Percentiles rank a stretch among this genome's conserved stretches.
These are phyloP conservation scores for Alloscopus bannaensis DNA, from an alignment of 2,888 invertebrate species.

Conservation along the genomic window DNA sequence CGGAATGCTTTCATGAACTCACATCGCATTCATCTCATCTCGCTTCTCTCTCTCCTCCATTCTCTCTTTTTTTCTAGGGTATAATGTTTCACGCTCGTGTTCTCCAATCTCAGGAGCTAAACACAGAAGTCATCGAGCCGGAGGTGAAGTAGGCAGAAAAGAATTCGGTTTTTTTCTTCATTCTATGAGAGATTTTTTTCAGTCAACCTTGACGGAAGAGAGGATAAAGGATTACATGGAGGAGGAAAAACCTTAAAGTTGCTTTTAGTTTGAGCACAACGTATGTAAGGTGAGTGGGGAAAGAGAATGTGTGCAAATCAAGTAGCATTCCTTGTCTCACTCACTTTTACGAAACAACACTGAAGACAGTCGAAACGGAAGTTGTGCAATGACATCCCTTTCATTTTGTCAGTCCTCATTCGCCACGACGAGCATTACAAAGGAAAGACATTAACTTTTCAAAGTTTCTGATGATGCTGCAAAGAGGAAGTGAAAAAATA, in stretches of 20 bases:
- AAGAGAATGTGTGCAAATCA: slow-evolving; percentile 33
- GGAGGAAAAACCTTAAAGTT: not conserved
- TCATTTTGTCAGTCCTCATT: too few relatives aligned
- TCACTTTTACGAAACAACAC: slow-evolving; percentile 52
- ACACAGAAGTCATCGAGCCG: slow-evolving; percentile 15
- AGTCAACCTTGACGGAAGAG: too few relatives aligned
- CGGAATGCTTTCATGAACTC: slow-evolving; percentile 6
- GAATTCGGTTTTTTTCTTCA: not conserved
- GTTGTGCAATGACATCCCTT: slow-evolving; percentile 26
- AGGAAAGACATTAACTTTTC: too few relatives aligned
- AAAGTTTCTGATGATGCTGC: too few relatives aligned
- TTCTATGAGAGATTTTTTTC: too few relatives aligned
- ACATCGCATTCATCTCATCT: not conserved
- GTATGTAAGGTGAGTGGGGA: slow-evolving; percentile 48
- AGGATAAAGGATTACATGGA: too few relatives aligned
- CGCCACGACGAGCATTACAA: too few relatives aligned
- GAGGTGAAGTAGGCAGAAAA: slow-evolving; percentile 23
- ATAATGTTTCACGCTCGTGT: not conserved
- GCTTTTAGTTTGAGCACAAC: not conserved
- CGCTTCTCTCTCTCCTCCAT: too few relatives aligned
- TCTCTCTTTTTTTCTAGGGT: too few relatives aligned
- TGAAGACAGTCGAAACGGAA: slow-evolving; percentile 12
- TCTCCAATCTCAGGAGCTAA: not conserved
- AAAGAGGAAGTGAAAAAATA: too few relatives aligned
- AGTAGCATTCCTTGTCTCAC: slow-evolving; percentile 48